Evolutionary conservation across 2,888 invertebrate species (phyloP).

Genomic region (Portevinia maculata): DNA sequence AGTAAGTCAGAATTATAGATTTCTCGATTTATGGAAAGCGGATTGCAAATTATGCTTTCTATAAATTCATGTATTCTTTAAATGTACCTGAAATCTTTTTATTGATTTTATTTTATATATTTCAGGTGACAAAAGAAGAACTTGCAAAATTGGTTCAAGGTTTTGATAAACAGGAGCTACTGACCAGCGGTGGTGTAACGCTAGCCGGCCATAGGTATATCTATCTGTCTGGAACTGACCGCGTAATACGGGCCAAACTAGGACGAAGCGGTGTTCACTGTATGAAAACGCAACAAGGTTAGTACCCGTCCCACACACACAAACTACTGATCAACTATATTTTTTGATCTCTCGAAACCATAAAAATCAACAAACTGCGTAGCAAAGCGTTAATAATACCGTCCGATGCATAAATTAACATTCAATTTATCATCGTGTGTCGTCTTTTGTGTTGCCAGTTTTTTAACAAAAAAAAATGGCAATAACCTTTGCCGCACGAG

Average conservation of each 20-base stretch:
- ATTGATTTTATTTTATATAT: slow-evolving; percentile 8
- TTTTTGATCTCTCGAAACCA: slow-evolving; percentile 5
- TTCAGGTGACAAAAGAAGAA: slow-evolving; percentile 95
- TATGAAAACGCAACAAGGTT: slow-evolving; percentile 98
- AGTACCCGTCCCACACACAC: slow-evolving; percentile 76
- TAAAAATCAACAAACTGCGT: slow-evolving; percentile 63
- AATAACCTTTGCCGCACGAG: slow-evolving; percentile 59
- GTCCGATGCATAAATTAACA: slow-evolving; percentile 44
- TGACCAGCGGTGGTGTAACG: slow-evolving; percentile 95
- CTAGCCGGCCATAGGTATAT: slow-evolving; percentile 96
- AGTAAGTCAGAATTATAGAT: not conserved
- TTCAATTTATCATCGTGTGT: slow-evolving; percentile 41
- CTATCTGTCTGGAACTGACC: slow-evolving; percentile 96
- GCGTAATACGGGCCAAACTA: slow-evolving; percentile 96
- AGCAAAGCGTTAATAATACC: slow-evolving; percentile 23
- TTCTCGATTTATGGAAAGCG: not conserved
- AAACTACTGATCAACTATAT: too few relatives aligned
- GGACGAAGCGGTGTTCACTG: slow-evolving; percentile 97
- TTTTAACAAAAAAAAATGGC: slow-evolving; percentile 41
- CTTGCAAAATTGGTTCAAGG: slow-evolving; percentile 94
- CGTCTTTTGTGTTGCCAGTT: slow-evolving; percentile 21
- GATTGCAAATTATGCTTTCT: not conserved
- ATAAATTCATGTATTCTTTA: not conserved
- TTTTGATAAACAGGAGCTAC: slow-evolving; percentile 94
- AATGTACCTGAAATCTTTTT: not conserved